Conservation (phyloP, 1,140 invertebrate genomes). For the Anadara kagoshimensis region DNA sequence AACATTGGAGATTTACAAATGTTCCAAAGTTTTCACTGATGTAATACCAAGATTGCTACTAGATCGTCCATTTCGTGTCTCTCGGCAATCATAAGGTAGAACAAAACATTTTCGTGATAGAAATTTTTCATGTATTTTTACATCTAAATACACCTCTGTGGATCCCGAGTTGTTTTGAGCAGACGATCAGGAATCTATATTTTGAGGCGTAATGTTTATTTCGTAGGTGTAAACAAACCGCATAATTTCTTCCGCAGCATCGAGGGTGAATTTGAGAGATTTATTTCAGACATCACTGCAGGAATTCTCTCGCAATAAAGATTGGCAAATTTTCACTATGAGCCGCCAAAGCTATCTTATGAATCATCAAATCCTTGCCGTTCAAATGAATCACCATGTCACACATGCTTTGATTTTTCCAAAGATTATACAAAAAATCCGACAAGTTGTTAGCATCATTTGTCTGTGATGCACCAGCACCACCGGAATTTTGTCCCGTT, state of each 20-base stretch:
- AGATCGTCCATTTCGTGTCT: slow-evolving; percentile 49
- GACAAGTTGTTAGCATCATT: slow-evolving; percentile 15
- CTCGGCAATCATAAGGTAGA: slow-evolving; percentile 33
- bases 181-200: slow-evolving; percentile 40
- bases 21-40: slow-evolving; percentile 33
- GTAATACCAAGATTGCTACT: slow-evolving; percentile 28
- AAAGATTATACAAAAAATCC: slow-evolving; percentile 29
- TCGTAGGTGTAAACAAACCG: slow-evolving; percentile 36
- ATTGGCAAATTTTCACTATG: slow-evolving; percentile 33
- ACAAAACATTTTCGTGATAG: slow-evolving; percentile 34
- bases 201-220: slow-evolving; percentile 30
- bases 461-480: too few relatives aligned
- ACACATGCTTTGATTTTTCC: slow-evolving; percentile 27
- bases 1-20: slow-evolving; percentile 33
- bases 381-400: slow-evolving; percentile 37
- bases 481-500: too few relatives aligned
- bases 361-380: slow-evolving; percentile 20
- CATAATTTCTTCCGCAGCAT: slow-evolving; percentile 20
- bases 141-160: slow-evolving; percentile 24
- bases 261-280: slow-evolving; percentile 16
- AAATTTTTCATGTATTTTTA: slow-evolving; percentile 30
- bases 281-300: slow-evolving; percentile 24
- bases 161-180: slow-evolving; percentile 38
- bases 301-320: slow-evolving; percentile 32
- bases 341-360: slow-evolving; percentile 34